Evolutionary conservation across 2,797 vertebrate species (phyloP).

Genomic region (Hippocampus kuda): DNA sequence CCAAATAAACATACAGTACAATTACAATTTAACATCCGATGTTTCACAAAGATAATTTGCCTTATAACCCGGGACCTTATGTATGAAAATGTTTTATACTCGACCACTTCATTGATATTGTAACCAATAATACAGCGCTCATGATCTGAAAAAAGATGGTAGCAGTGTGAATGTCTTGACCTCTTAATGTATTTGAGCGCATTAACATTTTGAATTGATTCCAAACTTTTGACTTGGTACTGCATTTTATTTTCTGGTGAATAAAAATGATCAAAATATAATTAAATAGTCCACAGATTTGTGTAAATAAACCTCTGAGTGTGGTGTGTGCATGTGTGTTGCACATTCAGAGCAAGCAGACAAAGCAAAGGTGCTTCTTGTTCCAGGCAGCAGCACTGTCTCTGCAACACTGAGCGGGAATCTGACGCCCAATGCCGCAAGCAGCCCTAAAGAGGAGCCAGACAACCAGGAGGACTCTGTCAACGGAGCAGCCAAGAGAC

Average conservation of each 20-base stretch:
- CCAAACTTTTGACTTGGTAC: too few relatives aligned
- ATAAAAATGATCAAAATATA: background rate
- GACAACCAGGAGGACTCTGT: conserved; percentile 47
- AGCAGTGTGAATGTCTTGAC: too few relatives aligned
- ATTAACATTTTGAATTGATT: too few relatives aligned
- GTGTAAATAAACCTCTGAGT: background rate
- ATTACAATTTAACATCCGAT: too few relatives aligned
- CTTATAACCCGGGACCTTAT: too few relatives aligned
- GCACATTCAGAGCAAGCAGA: conserved; percentile 57
- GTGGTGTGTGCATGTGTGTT: background rate
- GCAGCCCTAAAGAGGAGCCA: conserved; percentile 53
- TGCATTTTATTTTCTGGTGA: background rate
- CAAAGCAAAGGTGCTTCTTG: conserved; percentile 49
- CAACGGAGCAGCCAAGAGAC: conserved; percentile 58
- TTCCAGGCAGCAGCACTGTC: conserved; percentile 35
- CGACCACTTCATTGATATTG: too few relatives aligned
- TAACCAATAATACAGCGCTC: too few relatives aligned
- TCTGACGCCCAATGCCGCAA: conserved; percentile 29
- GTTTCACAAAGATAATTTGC: too few relatives aligned
- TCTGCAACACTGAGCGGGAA: conserved; percentile 11
- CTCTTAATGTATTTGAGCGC: too few relatives aligned
- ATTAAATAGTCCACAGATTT: background rate
- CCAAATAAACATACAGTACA: too few relatives aligned
- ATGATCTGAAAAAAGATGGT: too few relatives aligned
- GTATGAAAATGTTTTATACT: too few relatives aligned